Percentiles rank a stretch among this genome's conserved stretches.
These are phyloP conservation scores for Glareola pratincola DNA, from an alignment of 2,113 vertebrate species.

Conservation along the genomic window DNA sequence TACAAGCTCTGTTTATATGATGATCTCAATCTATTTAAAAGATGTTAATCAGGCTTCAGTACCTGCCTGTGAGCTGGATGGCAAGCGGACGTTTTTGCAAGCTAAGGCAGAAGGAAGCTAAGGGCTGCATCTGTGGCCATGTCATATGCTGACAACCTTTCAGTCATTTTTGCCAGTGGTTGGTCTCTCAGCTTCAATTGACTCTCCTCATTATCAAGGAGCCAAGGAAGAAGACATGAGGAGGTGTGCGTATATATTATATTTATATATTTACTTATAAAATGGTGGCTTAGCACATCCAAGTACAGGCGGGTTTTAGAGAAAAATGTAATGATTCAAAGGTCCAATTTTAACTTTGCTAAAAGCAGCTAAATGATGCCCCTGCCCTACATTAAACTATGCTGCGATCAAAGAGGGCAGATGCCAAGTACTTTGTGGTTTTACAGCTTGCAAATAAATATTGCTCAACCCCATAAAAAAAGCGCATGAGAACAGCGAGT, in stretches of 20 bases:
- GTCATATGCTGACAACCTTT: background rate
- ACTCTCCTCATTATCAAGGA: background rate
- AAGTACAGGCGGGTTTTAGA: background rate
- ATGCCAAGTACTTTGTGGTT: constrained; percentile 5
- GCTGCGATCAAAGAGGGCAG: background rate
- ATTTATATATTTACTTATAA: background rate
- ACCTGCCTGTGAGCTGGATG: background rate
- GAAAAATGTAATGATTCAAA: background rate
- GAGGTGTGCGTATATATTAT: background rate
- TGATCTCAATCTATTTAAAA: background rate
- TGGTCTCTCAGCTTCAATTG: background rate
- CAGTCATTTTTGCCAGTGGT: background rate
- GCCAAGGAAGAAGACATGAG: background rate
- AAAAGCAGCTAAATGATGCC: background rate
- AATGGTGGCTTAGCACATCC: background rate
- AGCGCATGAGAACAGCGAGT: background rate
- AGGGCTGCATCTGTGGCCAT: background rate
- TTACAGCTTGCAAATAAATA: constrained; percentile 17
- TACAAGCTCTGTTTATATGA: background rate
- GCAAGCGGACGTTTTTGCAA: background rate
- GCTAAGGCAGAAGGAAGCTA: background rate
- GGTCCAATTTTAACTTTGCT: background rate
- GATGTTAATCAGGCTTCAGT: background rate
- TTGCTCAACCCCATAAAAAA: background rate
- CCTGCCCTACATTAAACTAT: background rate